Evolutionary conservation across 2,113 vertebrate species (phyloP).

Genomic region (Myiopsitta monachus): DNA sequence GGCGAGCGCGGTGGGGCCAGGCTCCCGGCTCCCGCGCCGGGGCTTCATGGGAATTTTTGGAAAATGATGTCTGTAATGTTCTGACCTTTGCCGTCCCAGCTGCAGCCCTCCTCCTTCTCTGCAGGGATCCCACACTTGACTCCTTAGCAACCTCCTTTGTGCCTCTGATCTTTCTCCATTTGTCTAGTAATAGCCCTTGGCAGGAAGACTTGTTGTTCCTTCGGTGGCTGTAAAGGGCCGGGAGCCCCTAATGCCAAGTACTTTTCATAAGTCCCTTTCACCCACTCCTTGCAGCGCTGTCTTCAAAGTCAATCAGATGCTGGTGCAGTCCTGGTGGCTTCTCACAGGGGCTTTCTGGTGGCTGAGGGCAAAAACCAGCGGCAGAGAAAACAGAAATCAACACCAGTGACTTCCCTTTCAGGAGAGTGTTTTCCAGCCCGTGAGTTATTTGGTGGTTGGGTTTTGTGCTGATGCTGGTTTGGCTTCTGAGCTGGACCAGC

Average conservation of each 20-base stretch:
- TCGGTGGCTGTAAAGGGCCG: conserved; percentile 18
- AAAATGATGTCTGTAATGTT: conserved; percentile 60
- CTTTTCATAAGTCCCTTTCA: neutral
- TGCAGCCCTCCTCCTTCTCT: conserved; percentile 58
- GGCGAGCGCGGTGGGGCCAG: conserved; percentile 3
- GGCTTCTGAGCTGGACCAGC: neutral
- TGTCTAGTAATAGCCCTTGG: conserved; percentile 39
- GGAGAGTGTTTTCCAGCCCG: accelerated
- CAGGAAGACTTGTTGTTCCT: conserved; percentile 25
- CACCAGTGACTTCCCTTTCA: neutral
- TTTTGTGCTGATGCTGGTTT: neutral
- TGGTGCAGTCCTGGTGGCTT: neutral
- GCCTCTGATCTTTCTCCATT: conserved; percentile 37
- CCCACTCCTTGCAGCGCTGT: neutral
- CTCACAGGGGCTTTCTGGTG: neutral
- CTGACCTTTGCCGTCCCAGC: conserved; percentile 73
- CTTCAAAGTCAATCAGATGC: conserved; percentile 7
- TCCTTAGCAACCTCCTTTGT: conserved; percentile 62
- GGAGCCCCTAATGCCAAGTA: neutral
- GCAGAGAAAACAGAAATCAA: neutral
- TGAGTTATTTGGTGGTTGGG: neutral
- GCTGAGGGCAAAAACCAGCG: neutral
- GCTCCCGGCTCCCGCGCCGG: conserved; percentile 51
- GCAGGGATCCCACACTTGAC: conserved; percentile 64
- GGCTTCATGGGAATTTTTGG: conserved; percentile 70